Evolutionary conservation across 2,797 vertebrate species (phyloP).

Genomic region (Platyrinchus mystaceus): DNA sequence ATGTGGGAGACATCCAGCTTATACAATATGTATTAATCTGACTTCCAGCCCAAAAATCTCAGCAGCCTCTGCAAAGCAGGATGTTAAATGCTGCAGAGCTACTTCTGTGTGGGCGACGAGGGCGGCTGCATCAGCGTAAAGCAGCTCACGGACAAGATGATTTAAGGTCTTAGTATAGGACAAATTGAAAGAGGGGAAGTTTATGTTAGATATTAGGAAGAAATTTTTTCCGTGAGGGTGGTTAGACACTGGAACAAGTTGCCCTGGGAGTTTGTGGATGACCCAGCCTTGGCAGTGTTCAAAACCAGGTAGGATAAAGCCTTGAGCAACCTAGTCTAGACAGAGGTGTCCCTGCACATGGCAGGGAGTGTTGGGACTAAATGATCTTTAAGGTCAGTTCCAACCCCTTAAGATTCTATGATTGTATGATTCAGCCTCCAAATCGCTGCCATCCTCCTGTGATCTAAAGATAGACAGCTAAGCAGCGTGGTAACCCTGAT

Average conservation of each 20-base stretch:
- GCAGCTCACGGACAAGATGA: no score
- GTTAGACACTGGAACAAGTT: background rate
- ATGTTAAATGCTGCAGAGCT: no score
- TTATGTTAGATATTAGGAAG: background rate
- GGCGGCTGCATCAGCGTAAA: no score
- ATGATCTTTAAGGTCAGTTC: background rate
- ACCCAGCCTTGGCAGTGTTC: background rate
- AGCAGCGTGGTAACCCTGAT: background rate
- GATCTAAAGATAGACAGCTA: background rate
- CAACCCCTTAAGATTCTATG: background rate
- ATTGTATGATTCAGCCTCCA: fast-evolving
- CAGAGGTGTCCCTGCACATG: background rate
- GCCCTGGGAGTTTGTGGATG: background rate
- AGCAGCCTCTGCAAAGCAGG: no score
- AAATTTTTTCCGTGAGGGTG: background rate
- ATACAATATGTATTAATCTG: background rate
- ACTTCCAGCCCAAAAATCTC: no score
- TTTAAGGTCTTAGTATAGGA: no score
- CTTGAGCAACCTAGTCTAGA: background rate
- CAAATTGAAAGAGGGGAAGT: background rate
- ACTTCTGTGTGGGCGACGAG: no score
- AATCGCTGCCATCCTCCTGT: background rate
- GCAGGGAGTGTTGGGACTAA: background rate
- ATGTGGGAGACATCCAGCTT: background rate
- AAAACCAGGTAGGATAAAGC: background rate